Base-by-base conservation (phyloP, 2,888 invertebrate species). In the Eledone cirrhosa region DNA sequence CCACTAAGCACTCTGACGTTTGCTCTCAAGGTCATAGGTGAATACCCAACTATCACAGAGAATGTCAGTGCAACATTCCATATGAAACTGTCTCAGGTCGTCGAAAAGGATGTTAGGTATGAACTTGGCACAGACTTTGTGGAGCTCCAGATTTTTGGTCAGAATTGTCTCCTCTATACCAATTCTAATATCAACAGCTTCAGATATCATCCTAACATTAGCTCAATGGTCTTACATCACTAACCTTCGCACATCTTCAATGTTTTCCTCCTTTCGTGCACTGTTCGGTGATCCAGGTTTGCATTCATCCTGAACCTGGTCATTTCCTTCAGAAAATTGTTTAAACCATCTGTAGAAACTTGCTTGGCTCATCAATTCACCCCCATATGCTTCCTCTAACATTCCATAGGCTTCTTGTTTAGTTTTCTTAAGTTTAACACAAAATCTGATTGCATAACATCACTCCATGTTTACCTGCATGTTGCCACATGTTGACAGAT, bases 51-150 rank as follows among this genome's bases (percentile, higher is more conserved):
- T 53, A 16, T 16, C 19, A 16, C 19, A 13, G 19, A 53, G 53
- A 53, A 53, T 53, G 53, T 53, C 53, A 53, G 53, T 53, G 53
- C 53, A 53, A 53, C 53, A 53, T 53, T 53, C 53, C 53, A 53
- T 19, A 53, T 19, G 19, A 53, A 53, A 53, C 53, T 53, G 53
- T 19, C 19, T 53, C 53, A 16, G 53, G 53, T 16, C 53, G 19
- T 53, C 53, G 19, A 53, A 53, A 19, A 53, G 13, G 53, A 53
- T 53, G 13, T 53, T 53, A 16, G 53, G 53, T 19, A 53, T 53
- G 53, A 53, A 53, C 53, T 53, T 53, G 53, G 53, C 53, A 53
- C 53, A 53, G 53, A 13, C 19, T 53, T 19, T 16, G n/a, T n/a
- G n/a, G n/a, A n/a, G n/a, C n/a, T n/a, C n/a, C n/a, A n/a, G n/a